Evolutionary conservation across 2,888 invertebrate genomes (phyloP).

Genomic region (Limnephilus auricula): DNA sequence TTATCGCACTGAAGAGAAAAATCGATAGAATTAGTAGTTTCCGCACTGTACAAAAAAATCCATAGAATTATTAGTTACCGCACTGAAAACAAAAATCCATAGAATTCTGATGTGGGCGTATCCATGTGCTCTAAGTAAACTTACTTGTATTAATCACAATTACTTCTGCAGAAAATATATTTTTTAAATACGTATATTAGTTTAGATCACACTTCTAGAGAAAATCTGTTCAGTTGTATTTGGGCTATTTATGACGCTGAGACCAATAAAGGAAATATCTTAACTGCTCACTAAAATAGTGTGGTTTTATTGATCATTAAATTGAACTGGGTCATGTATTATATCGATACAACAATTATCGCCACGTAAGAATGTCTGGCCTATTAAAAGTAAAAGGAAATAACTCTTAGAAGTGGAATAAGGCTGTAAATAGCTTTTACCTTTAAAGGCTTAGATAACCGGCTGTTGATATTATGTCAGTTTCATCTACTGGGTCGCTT

Average conservation of each 20-base stretch:
- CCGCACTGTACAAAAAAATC: too few species aligned
- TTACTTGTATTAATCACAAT: too few species aligned
- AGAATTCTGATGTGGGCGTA: too few species aligned
- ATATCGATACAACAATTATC: background rate
- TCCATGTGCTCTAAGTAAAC: too few species aligned
- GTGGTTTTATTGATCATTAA: background rate
- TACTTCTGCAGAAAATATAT: too few species aligned
- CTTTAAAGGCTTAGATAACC: conserved; percentile 5
- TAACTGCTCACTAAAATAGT: background rate
- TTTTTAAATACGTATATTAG: too few species aligned
- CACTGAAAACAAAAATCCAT: too few species aligned
- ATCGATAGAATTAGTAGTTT: too few species aligned
- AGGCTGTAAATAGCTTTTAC: background rate
- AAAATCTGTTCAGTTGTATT: background rate
- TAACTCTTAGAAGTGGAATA: background rate
- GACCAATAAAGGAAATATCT: background rate
- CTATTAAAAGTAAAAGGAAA: conserved; percentile 15
- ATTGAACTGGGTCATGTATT: background rate
- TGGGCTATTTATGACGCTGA: background rate
- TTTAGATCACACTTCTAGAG: too few species aligned
- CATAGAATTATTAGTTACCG: too few species aligned
- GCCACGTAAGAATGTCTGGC: background rate
- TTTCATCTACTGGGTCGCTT: background rate
- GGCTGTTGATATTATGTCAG: background rate
- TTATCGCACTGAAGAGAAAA: too few species aligned